Evolutionary conservation across 2,113 vertebrate genomes (phyloP).

Genomic region (Corapipo altera): DNA sequence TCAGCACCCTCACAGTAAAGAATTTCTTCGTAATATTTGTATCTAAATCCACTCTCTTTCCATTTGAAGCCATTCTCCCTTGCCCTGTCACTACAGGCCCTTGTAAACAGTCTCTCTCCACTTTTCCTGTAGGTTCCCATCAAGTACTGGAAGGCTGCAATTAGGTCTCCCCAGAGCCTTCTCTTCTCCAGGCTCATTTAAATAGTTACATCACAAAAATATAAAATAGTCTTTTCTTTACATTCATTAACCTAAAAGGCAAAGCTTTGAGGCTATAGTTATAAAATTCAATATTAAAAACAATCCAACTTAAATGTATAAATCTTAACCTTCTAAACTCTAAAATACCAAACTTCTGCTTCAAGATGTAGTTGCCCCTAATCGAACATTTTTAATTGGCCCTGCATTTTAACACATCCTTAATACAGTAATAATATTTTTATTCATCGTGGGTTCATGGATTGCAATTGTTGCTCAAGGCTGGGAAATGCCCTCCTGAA

Average conservation of each 20-base stretch:
- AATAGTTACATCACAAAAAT: neutral
- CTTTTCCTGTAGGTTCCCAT: neutral
- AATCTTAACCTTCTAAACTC: neutral
- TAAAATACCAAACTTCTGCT: neutral
- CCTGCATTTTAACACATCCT: neutral
- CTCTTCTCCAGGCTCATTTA: neutral
- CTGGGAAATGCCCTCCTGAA: neutral
- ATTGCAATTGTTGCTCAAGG: neutral
- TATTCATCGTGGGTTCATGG: neutral
- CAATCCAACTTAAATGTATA: neutral
- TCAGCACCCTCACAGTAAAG: rapidly evolving
- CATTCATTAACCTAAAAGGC: neutral
- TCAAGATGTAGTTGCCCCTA: neutral
- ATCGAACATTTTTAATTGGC: neutral
- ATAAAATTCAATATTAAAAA: neutral
- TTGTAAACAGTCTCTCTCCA: neutral
- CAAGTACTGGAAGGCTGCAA: neutral
- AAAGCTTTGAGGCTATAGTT: neutral
- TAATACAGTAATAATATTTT: neutral
- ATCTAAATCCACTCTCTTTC: rapidly evolving
- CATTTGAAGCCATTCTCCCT: neutral
- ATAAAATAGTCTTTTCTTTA: neutral
- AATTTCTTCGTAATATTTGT: neutral
- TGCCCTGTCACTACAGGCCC: neutral
- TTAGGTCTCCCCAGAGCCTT: neutral